Conservation (phyloP, 2,113 vertebrate species). For the Rhinichthys klamathensis region DNA sequence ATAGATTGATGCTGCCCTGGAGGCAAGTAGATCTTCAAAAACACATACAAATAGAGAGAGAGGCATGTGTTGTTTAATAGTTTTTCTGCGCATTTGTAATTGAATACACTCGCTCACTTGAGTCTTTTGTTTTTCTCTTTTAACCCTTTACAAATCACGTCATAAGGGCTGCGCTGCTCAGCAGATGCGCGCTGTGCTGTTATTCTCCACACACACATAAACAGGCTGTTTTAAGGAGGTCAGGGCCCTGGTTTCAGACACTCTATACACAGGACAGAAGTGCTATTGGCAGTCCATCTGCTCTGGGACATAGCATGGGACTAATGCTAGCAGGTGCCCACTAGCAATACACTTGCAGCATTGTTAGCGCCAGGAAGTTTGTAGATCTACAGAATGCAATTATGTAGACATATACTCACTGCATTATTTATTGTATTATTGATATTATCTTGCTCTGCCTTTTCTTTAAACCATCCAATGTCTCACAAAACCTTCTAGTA, state of each 20-base stretch:
- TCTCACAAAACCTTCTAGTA: slow-evolving; percentile 2
- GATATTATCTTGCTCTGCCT: background rate
- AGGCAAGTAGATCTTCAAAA: background rate
- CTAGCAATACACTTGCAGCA: slow-evolving; percentile 40
- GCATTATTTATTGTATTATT: background rate
- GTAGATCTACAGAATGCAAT: slow-evolving; percentile 20
- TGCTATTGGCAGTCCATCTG: slow-evolving; percentile 42
- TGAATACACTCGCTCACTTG: slow-evolving; percentile 14
- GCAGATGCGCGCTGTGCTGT: slow-evolving; percentile 19
- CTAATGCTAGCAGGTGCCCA: slow-evolving; percentile 48
- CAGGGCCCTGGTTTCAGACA: slow-evolving; percentile 12
- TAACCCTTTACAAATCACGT: slow-evolving; percentile 36
- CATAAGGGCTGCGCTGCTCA: slow-evolving; percentile 23
- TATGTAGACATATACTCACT: background rate
- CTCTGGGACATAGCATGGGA: slow-evolving; percentile 22
- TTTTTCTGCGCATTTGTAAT: slow-evolving; percentile 19
- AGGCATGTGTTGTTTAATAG: background rate
- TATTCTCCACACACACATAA: slow-evolving; percentile 27
- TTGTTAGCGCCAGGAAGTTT: slow-evolving; percentile 27
- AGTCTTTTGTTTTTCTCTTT: slow-evolving; percentile 38
- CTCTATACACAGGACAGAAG: slow-evolving; percentile 17
- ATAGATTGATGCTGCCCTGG: slow-evolving; percentile 22
- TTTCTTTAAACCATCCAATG: background rate
- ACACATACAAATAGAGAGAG: background rate
- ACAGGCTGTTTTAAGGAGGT: slow-evolving; percentile 10